These are phyloP conservation scores for Maccullochella peelii DNA, from an alignment of 2,113 vertebrate genomes.

Conservation along the genomic window DNA sequence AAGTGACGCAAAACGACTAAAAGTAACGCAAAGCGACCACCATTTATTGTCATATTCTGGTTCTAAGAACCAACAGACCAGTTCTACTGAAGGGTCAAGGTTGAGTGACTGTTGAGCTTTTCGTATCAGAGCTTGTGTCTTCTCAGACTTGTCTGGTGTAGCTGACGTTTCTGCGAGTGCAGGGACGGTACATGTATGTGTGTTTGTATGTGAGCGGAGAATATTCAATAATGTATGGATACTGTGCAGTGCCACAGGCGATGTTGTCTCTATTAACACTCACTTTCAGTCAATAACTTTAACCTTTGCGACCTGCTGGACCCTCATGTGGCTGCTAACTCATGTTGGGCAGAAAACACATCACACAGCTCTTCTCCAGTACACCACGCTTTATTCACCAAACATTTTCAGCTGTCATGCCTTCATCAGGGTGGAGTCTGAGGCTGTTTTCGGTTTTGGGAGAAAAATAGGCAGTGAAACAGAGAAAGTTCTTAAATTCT, in stretches of 20 bases:
- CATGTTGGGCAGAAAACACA: not conserved
- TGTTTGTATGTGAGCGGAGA: constrained; percentile 1
- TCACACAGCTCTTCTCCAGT: too few relatives aligned
- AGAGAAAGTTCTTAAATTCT: not conserved
- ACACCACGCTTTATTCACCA: too few relatives aligned
- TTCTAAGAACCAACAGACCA: too few relatives aligned
- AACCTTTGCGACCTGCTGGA: not conserved
- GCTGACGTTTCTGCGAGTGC: not conserved
- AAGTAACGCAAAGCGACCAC: too few relatives aligned
- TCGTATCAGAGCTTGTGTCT: not conserved
- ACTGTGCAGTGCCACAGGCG: constrained; percentile 1
- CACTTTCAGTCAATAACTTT: not conserved
- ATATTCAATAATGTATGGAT: constrained; percentile 49
- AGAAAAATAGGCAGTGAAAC: not conserved
- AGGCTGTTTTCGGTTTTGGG: too few relatives aligned
- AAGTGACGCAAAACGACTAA: too few relatives aligned
- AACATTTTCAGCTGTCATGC: too few relatives aligned
- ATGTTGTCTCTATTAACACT: not conserved
- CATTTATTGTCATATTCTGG: too few relatives aligned
- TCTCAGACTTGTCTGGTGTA: not conserved
- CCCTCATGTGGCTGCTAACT: not conserved
- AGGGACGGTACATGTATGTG: not conserved
- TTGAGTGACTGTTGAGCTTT: not conserved
- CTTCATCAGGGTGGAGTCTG: too few relatives aligned
- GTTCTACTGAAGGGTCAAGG: too few relatives aligned